These are phyloP conservation scores for Andricus grossulariae DNA, from an alignment of 1,140 invertebrate species.

Conservation along the genomic window DNA sequence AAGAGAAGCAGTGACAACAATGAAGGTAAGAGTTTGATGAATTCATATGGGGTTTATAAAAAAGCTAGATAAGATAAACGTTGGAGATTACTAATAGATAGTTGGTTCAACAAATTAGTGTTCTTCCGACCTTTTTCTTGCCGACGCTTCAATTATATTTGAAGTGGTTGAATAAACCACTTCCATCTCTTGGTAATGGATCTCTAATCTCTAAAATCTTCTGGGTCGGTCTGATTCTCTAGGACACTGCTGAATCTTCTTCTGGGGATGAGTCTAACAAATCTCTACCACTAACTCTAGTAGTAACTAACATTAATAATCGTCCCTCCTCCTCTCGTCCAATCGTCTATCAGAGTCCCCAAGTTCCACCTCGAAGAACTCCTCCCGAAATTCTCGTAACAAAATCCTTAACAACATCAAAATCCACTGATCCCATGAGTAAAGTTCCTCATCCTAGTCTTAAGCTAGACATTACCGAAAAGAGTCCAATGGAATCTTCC, in stretches of 20 bases:
- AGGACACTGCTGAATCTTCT: constrained; percentile 72
- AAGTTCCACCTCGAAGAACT: constrained; percentile 63
- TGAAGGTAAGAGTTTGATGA: constrained; percentile 59
- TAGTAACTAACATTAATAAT: constrained; percentile 66
- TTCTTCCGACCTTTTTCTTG: neutral
- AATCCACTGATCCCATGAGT: neutral
- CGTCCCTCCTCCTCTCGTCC: constrained; percentile 58
- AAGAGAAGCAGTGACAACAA: constrained; percentile 61
- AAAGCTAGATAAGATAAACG: neutral
- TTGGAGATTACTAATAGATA: too few relatives aligned
- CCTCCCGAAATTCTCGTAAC: constrained; percentile 57
- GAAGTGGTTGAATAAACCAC: neutral
- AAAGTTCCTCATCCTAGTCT: neutral
- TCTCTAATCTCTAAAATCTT: constrained; percentile 10
- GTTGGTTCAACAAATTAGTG: neutral
- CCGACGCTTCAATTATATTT: neutral
- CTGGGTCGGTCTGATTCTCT: constrained; percentile 62
- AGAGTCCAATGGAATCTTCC: neutral
- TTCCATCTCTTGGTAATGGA: constrained; percentile 45
- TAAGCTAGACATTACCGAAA: constrained; percentile 42
- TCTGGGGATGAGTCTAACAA: constrained; percentile 65
- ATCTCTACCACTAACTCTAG: constrained; percentile 58
- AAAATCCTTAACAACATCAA: constrained; percentile 41
- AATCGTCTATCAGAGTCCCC: constrained; percentile 69
- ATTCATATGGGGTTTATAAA: neutral